phyloP scores from a whole-genome alignment of 2,797 vertebrate genomes.

The Alca torda region DNA sequence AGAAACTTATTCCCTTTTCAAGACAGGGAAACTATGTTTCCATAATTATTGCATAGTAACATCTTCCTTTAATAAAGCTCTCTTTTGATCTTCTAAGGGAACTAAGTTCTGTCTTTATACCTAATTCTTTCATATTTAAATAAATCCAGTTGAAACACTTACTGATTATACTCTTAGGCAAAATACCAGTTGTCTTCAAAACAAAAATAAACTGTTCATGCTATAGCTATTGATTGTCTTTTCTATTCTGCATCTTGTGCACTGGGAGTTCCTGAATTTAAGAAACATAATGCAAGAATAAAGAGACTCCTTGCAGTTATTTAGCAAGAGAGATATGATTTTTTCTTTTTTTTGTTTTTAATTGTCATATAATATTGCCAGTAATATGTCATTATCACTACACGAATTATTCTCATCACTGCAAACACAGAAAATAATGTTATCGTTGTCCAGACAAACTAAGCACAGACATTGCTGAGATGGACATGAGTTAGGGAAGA shows the following conservation, averaged over 20 bases:
- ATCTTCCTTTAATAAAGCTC: background rate
- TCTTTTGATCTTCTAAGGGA: background rate
- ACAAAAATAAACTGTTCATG: background rate
- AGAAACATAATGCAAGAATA: background rate
- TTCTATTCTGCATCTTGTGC: background rate
- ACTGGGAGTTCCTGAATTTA: background rate
- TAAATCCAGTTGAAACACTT: background rate
- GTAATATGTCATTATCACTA: background rate
- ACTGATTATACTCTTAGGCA: background rate
- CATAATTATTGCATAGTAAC: background rate
- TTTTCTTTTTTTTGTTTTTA: background rate
- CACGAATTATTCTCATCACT: background rate
- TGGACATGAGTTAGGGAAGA: background rate
- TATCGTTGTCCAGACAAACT: background rate
- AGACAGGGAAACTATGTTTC: background rate
- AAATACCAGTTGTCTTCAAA: background rate
- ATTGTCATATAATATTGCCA: background rate
- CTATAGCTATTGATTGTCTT: background rate
- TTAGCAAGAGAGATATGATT: background rate
- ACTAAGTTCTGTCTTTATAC: background rate
- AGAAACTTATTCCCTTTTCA: background rate
- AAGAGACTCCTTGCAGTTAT: background rate
- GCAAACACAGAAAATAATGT: background rate
- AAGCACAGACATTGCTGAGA: background rate
- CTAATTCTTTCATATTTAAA: background rate